These are phyloP conservation scores for Tupaia chinensis DNA, from an alignment of 2,113 vertebrate species.

Conservation along the genomic window DNA sequence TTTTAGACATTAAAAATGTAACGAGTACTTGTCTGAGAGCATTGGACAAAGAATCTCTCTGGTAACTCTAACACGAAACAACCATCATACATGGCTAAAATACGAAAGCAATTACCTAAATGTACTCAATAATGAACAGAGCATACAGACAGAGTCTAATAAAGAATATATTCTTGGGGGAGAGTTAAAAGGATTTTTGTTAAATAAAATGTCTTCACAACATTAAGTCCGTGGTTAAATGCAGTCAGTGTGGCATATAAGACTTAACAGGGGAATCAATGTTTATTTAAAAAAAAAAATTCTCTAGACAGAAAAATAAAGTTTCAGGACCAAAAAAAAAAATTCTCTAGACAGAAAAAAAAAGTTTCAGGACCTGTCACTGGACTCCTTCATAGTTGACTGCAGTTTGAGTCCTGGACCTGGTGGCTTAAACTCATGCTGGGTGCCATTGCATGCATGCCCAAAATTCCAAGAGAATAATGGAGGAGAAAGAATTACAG, in stretches of 20 bases:
- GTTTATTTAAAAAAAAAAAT: background rate
- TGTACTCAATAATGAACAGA: background rate
- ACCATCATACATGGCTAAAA: background rate
- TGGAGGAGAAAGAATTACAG: too few species aligned
- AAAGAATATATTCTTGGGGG: background rate
- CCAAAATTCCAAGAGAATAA: too few species aligned
- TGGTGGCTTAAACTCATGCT: too few species aligned
- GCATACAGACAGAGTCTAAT: background rate
- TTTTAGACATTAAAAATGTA: background rate
- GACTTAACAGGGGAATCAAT: fast-evolving
- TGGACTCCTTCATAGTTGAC: too few species aligned
- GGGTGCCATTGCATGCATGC: too few species aligned
- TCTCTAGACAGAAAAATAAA: background rate
- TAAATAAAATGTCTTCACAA: background rate
- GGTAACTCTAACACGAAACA: background rate
- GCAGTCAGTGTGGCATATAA: background rate
- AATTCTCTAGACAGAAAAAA: background rate
- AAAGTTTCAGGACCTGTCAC: background rate
- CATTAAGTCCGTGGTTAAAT: background rate
- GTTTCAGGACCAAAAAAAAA: background rate
- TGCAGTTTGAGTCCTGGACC: too few species aligned
- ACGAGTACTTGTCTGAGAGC: background rate
- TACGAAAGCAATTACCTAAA: background rate
- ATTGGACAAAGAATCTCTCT: background rate
- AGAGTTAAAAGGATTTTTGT: background rate